Percentiles rank a stretch among this genome's conserved stretches.
These are phyloP conservation scores for Epiblema foenella DNA, from an alignment of 2,888 invertebrate species.

Conservation along the genomic window DNA sequence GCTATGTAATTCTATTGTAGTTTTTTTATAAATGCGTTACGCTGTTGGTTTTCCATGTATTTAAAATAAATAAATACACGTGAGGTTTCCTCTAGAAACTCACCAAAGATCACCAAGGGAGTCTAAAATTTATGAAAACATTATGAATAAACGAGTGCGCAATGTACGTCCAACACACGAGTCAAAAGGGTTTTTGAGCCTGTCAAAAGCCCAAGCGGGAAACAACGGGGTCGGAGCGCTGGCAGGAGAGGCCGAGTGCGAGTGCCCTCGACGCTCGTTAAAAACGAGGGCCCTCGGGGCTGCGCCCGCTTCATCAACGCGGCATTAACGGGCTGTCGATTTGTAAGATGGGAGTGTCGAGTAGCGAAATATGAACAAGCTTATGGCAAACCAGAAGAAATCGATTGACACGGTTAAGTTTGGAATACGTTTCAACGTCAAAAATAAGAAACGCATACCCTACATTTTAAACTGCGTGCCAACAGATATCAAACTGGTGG, in stretches of 20 bases:
- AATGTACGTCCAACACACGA: neutral
- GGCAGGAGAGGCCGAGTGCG: constrained; percentile 14
- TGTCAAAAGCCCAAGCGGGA: neutral
- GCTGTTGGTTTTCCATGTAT: too few relatives aligned
- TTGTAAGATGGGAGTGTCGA: neutral
- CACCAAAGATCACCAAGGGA: too few relatives aligned
- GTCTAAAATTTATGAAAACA: too few relatives aligned
- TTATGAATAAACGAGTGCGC: too few relatives aligned
- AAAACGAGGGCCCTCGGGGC: constrained; percentile 23
- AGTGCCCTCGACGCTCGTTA: constrained; percentile 33
- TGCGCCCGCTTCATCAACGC: constrained; percentile 13
- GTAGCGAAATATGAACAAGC: neutral
- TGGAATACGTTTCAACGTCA: neutral
- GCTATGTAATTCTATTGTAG: too few relatives aligned
- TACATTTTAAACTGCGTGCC: too few relatives aligned
- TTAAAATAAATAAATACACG: too few relatives aligned
- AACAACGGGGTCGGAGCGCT: constrained; percentile 1
- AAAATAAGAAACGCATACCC: too few relatives aligned
- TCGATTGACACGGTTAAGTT: neutral
- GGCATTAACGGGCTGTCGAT: constrained; percentile 17
- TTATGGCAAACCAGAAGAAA: neutral
- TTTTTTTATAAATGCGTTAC: too few relatives aligned
- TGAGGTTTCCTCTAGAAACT: too few relatives aligned
- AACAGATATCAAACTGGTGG: too few relatives aligned
- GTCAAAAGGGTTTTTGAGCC: neutral